A percentile compares a stretch with the other conserved stretches of the same genome.
phyloP scores from a whole-genome alignment of 2,888 invertebrate genomes.

The Germaria angustata region DNA sequence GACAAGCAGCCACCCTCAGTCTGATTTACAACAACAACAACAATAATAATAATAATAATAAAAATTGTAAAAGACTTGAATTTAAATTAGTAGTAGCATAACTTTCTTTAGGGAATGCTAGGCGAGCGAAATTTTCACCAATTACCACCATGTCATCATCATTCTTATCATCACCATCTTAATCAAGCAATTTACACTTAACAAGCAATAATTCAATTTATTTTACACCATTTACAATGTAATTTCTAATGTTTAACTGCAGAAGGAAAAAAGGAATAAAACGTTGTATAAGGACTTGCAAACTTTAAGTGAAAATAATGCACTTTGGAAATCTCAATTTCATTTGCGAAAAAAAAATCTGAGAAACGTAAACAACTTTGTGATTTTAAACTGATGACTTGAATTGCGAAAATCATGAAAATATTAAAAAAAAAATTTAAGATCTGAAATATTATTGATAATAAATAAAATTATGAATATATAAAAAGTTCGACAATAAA shows the following conservation, averaged over 20 bases:
- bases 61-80: not conserved
- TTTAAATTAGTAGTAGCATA: slow-evolving; percentile 4
- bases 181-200: slow-evolving; percentile 60
- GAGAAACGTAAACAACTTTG: too few relatives aligned
- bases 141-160: slow-evolving; percentile 52
- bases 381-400: too few relatives aligned
- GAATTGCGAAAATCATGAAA: too few relatives aligned
- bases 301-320: too few relatives aligned
- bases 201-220: slow-evolving; percentile 61
- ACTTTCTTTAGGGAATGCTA: slow-evolving; percentile 51
- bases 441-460: too few relatives aligned
- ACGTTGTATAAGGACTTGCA: not conserved
- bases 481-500: too few relatives aligned
- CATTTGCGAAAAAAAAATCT: too few relatives aligned
- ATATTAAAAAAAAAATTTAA: too few relatives aligned
- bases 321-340: too few relatives aligned
- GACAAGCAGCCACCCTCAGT: slow-evolving; percentile 17
- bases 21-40: not conserved
- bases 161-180: slow-evolving; percentile 35
- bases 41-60: too few relatives aligned
- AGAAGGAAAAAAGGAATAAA: not conserved
- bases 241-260: not conserved
- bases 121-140: slow-evolving; percentile 37
- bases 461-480: too few relatives aligned
- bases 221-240: slow-evolving; percentile 48